These are phyloP conservation scores for Trissonchulus sp. DNA, from an alignment of 2,888 invertebrate genomes.

Conservation along the genomic window DNA sequence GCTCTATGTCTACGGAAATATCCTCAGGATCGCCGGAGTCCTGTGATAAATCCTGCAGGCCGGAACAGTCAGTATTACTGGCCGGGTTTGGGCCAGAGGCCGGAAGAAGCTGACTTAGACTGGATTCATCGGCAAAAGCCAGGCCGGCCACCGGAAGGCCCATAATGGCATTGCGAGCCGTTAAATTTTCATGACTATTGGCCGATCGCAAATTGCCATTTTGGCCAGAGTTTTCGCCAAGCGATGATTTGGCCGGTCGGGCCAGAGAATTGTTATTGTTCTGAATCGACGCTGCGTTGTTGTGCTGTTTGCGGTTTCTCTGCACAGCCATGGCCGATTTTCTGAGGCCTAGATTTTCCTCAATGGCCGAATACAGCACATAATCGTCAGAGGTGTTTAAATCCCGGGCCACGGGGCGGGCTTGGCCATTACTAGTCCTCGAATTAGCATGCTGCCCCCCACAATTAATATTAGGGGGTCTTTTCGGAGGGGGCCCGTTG, in stretches of 20 bases:
- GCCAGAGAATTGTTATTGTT: background rate
- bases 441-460: too few species aligned
- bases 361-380: slow-evolving; percentile 15
- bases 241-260: slow-evolving; percentile 26
- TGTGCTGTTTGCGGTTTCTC: slow-evolving; percentile 10
- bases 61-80: background rate
- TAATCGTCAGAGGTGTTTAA: slow-evolving; percentile 31
- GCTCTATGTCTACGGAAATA: background rate
- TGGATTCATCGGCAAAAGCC: background rate
- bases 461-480: too few species aligned
- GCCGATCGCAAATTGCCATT: background rate
- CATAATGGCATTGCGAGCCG: background rate
- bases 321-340: slow-evolving; percentile 15
- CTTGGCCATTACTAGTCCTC: too few species aligned
- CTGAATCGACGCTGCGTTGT: background rate
- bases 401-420: slow-evolving; percentile 19
- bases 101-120: too few species aligned
- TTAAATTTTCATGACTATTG: background rate
- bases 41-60: slow-evolving; percentile 15
- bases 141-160: background rate
- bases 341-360: slow-evolving; percentile 26
- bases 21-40: background rate
- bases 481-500: too few species aligned
- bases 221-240: too few species aligned
- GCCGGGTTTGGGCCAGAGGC: background rate